Evolutionary conservation across 2,888 invertebrate genomes (phyloP).

Genomic region (Megalurothrips usitatus): DNA sequence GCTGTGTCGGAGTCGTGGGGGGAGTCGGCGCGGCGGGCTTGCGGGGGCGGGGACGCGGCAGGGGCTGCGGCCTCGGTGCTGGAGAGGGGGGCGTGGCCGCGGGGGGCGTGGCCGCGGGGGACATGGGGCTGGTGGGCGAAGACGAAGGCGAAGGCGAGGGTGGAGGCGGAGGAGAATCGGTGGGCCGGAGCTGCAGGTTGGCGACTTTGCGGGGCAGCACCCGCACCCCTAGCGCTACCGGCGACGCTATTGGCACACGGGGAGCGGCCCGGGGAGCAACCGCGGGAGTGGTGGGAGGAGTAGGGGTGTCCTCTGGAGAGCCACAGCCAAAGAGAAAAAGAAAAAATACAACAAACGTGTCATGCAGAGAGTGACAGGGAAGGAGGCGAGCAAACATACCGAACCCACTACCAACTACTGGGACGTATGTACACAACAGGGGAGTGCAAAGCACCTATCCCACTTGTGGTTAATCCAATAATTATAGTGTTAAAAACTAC

Average conservation of each 20-base stretch:
- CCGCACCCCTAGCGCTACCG: not conserved
- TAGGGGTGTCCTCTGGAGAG: constrained; percentile 1
- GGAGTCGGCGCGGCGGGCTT: not conserved
- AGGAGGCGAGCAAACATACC: not conserved
- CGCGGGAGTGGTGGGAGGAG: not conserved
- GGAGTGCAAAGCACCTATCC: too few relatives aligned
- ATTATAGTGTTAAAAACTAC: not conserved
- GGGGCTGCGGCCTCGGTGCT: not conserved
- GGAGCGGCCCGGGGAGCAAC: not conserved
- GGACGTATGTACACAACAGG: too few relatives aligned
- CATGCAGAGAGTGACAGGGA: not conserved
- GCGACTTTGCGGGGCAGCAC: not conserved
- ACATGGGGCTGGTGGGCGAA: not conserved
- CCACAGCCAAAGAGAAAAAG: not conserved
- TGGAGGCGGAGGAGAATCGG: not conserved
- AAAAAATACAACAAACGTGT: not conserved
- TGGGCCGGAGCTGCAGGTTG: not conserved
- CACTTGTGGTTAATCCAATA: too few relatives aligned
- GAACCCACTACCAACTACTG: too few relatives aligned
- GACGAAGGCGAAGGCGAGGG: too few relatives aligned
- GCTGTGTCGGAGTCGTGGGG: not conserved
- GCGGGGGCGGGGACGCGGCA: not conserved
- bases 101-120: too few relatives aligned
- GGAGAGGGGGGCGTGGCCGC: not conserved
- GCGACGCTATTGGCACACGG: not conserved